Evolutionary conservation across 2,888 invertebrate genomes (phyloP).

Genomic region (Drosophila maculinotata): DNA sequence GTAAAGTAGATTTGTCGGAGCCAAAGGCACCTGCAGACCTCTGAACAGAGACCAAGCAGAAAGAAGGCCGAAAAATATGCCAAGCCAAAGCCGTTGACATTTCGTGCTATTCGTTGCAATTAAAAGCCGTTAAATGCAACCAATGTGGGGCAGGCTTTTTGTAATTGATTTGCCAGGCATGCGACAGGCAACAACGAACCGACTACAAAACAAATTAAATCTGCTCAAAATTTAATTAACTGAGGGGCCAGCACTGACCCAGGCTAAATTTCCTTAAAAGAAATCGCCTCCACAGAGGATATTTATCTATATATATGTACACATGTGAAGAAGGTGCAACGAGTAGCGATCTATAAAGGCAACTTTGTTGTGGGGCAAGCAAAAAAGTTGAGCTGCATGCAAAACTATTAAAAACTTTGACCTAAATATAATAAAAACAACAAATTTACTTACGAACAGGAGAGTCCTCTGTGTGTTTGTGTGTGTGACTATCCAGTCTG

Average conservation of each 20-base stretch:
- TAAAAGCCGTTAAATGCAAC: conserved; percentile 64
- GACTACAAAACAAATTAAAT: conserved; percentile 27
- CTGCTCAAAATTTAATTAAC: conserved; percentile 39
- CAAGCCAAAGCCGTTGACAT: conserved; percentile 66
- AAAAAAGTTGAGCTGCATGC: conserved; percentile 54
- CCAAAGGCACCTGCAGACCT: conserved; percentile 67
- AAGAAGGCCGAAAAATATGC: conserved; percentile 57
- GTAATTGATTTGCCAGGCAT: conserved; percentile 71
- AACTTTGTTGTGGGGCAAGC: conserved; percentile 37
- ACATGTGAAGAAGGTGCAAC: conserved; percentile 30
- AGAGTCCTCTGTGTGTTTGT: conserved; percentile 1
- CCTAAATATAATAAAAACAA: conserved; percentile 77
- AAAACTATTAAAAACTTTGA: conserved; percentile 79
- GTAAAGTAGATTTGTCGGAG: conserved; percentile 23
- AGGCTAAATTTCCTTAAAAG: conserved; percentile 55
- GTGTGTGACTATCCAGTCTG: conserved; percentile 3
- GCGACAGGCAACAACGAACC: conserved; percentile 5
- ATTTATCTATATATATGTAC: no score
- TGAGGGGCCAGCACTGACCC: conserved; percentile 9
- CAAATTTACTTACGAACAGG: conserved; percentile 64
- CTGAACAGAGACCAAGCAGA: conserved; percentile 12
- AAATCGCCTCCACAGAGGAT: no score
- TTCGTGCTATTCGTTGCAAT: conserved; percentile 73
- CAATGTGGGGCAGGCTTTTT: conserved; percentile 49
- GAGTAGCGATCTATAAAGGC: conserved; percentile 40